These are phyloP conservation scores for Anguilla pacifica DNA, from an alignment of 2,797 vertebrate genomes.

Conservation along the genomic window DNA sequence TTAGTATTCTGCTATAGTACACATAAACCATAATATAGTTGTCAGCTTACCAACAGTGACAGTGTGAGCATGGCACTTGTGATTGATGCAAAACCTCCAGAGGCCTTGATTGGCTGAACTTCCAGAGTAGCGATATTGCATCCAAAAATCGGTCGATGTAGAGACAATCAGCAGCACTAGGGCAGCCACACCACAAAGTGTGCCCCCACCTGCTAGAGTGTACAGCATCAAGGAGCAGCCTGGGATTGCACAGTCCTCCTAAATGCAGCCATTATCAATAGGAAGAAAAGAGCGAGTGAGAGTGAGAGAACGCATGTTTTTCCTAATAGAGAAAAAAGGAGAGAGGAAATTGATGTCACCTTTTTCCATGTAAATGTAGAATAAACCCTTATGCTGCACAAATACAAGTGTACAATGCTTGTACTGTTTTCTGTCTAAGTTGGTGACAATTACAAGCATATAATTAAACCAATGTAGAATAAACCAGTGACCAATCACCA, in stretches of 20 bases:
- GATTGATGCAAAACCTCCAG: constrained; percentile 82
- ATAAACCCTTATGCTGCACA: neutral
- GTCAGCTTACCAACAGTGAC: constrained; percentile 67
- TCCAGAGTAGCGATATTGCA: constrained; percentile 78
- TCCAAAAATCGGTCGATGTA: constrained; percentile 82
- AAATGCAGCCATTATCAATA: constrained; percentile 49
- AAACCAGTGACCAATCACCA: neutral
- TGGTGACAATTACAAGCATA: neutral
- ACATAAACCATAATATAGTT: neutral
- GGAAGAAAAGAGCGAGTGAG: neutral
- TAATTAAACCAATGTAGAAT: neutral
- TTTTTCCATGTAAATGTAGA: neutral
- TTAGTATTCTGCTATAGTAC: neutral
- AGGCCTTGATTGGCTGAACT: constrained; percentile 80
- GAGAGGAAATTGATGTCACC: neutral
- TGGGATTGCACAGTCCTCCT: constrained; percentile 54
- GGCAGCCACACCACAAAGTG: constrained; percentile 76
- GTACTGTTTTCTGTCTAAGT: neutral
- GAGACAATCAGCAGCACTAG: constrained; percentile 81
- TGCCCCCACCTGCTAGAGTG: constrained; percentile 75
- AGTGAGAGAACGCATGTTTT: neutral
- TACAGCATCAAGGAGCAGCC: constrained; percentile 71
- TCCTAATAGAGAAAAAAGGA: neutral
- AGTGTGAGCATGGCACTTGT: constrained; percentile 79
- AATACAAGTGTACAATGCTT: neutral